Conservation (phyloP, 2,113 vertebrate species). For the Peromyscus leucopus region DNA sequence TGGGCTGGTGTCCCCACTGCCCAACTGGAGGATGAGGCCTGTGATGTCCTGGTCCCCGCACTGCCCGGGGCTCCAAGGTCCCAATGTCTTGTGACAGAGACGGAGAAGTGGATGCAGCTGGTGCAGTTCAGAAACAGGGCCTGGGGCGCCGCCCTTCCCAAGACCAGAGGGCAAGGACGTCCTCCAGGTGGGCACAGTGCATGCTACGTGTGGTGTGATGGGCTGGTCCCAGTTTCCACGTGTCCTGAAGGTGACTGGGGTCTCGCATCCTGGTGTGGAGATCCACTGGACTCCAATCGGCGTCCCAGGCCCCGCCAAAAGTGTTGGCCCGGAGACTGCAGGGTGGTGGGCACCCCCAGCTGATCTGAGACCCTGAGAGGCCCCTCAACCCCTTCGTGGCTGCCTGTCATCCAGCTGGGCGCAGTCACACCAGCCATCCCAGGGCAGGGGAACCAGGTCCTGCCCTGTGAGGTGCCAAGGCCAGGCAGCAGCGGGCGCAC, state of each 20-base stretch:
- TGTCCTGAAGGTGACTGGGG: neutral
- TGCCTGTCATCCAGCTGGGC: neutral
- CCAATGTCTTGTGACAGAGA: neutral
- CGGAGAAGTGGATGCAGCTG: neutral
- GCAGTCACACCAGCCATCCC: too few species aligned
- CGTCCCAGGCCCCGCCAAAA: neutral
- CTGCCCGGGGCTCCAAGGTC: neutral
- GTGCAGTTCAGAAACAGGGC: neutral
- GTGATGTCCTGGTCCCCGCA: neutral
- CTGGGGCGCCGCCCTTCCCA: accelerated
- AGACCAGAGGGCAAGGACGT: neutral
- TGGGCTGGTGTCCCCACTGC: neutral
- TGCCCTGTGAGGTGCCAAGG: neutral
- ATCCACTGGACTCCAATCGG: neutral
- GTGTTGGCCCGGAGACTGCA: neutral
- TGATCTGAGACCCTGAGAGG: neutral
- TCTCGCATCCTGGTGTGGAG: neutral
- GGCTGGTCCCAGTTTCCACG: neutral
- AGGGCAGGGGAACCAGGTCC: neutral
- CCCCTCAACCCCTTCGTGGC: neutral
- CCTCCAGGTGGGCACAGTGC: neutral
- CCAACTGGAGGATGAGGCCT: neutral
- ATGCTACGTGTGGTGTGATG: neutral
- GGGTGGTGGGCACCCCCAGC: neutral
- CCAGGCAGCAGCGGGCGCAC: neutral